phyloP scores from a whole-genome alignment of 2,113 vertebrate genomes.

The Nothoprocta pentlandii region DNA sequence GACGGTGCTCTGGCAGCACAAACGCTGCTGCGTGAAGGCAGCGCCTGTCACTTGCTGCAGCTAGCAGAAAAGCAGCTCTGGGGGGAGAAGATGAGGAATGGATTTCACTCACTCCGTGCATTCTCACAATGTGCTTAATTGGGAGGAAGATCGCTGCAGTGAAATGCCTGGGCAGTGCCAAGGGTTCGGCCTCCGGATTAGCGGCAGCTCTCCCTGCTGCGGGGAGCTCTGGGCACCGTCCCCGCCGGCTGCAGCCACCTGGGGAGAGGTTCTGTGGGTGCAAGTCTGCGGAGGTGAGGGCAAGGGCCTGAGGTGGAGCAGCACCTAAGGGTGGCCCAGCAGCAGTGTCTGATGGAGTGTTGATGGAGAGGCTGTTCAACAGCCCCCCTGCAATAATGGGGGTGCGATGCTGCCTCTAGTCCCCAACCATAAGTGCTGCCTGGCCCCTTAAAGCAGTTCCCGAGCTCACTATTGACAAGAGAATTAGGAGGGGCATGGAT shows the following conservation, averaged over 20 bases:
- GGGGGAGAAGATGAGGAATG: background rate
- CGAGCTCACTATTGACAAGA: background rate
- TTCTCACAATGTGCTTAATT: conserved; percentile 23
- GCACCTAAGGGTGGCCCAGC: accelerated
- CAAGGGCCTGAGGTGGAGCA: background rate
- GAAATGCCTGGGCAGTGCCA: background rate
- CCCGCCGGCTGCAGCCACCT: background rate
- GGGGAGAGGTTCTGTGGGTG: background rate
- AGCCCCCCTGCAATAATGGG: background rate
- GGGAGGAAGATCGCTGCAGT: background rate
- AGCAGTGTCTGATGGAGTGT: accelerated
- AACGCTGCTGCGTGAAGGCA: accelerated
- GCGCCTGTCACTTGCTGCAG: background rate
- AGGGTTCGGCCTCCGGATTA: background rate
- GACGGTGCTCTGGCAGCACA: background rate
- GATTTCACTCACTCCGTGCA: conserved; percentile 47
- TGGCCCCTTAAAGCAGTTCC: background rate
- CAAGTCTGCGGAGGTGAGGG: background rate
- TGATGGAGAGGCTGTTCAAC: background rate
- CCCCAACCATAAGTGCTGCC: background rate
- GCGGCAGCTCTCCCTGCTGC: background rate
- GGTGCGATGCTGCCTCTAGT: accelerated
- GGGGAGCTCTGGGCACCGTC: background rate
- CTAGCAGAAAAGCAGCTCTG: background rate
- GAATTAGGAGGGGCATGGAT: background rate